Percentiles rank a stretch among this genome's conserved stretches.
These are phyloP conservation scores for Papilio machaon DNA, from an alignment of 1,140 invertebrate species.

Conservation along the genomic window DNA sequence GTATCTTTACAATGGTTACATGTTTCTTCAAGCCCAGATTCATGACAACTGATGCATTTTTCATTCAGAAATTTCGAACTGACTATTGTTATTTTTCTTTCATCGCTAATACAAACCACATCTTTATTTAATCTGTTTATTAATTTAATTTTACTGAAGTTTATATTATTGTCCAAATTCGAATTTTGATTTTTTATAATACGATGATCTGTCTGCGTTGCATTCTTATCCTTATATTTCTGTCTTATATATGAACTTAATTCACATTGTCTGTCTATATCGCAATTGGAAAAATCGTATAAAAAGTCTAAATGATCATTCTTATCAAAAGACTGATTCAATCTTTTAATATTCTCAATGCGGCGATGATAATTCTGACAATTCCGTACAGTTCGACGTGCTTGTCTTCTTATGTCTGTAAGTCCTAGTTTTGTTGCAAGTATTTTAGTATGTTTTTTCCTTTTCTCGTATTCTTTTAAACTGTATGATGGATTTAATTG, in stretches of 20 bases:
- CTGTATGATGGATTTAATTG: background rate
- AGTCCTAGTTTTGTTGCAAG: constrained; percentile 15
- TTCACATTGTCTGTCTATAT: background rate
- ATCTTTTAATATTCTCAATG: background rate
- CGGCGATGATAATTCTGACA: background rate
- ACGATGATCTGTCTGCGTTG: background rate
- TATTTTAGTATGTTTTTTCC: background rate
- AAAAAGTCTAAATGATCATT: background rate
- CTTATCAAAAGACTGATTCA: background rate
- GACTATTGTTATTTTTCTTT: constrained; percentile 9
- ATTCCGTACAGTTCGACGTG: background rate
- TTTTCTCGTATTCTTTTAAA: constrained; percentile 1
- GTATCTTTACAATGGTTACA: background rate
- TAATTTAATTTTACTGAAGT: background rate
- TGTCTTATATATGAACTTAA: background rate
- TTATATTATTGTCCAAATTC: background rate
- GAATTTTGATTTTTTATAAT: background rate
- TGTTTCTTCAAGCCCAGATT: background rate
- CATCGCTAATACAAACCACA: background rate
- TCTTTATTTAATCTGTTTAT: constrained; percentile 3
- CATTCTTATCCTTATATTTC: background rate
- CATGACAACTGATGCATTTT: background rate
- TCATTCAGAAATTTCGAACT: constrained; percentile 8
- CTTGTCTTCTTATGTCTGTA: background rate
- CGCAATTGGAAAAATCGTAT: background rate